Evolutionary conservation across 2,113 vertebrate genomes (phyloP).

Genomic region (Chaetodon trifascialis): DNA sequence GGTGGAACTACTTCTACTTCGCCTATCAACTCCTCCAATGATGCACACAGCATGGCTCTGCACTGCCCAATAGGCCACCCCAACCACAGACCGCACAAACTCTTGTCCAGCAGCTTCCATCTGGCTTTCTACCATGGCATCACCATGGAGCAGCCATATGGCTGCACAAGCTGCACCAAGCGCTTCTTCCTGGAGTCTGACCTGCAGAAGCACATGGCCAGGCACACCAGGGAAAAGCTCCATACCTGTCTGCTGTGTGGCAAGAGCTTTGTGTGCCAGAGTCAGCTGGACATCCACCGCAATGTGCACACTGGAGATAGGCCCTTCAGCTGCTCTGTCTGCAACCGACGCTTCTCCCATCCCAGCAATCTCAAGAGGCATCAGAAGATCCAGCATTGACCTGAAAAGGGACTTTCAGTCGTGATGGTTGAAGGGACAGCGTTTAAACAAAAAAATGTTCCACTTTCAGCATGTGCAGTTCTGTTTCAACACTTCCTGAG

Average conservation of each 20-base stretch:
- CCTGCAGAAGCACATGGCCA: conserved; percentile 65
- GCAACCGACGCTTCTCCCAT: conserved; percentile 71
- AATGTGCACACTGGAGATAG: conserved; percentile 77
- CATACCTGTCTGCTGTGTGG: conserved; percentile 66
- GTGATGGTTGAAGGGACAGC: too few relatives aligned
- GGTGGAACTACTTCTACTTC: not conserved
- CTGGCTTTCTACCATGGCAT: conserved; percentile 6
- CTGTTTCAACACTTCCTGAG: too few relatives aligned
- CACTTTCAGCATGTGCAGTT: too few relatives aligned
- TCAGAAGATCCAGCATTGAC: conserved; percentile 69
- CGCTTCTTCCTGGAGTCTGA: conserved; percentile 66
- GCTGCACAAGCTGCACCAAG: conserved; percentile 70
- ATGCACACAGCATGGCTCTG: not conserved
- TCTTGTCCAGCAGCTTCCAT: not conserved
- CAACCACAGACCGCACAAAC: not conserved
- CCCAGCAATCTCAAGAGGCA: conserved; percentile 79
- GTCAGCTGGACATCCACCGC: conserved; percentile 75
- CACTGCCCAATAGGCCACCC: not conserved
- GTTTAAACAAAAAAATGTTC: too few relatives aligned
- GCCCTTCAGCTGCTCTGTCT: conserved; percentile 72
- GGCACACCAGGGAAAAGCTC: conserved; percentile 65
- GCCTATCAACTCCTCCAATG: conserved; percentile 7
- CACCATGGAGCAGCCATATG: conserved; percentile 52
- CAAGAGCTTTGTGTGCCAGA: conserved; percentile 76
- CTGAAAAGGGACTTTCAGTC: not conserved